phyloP scores from a whole-genome alignment of 2,888 invertebrate species.

The Dioctria rufipes region DNA sequence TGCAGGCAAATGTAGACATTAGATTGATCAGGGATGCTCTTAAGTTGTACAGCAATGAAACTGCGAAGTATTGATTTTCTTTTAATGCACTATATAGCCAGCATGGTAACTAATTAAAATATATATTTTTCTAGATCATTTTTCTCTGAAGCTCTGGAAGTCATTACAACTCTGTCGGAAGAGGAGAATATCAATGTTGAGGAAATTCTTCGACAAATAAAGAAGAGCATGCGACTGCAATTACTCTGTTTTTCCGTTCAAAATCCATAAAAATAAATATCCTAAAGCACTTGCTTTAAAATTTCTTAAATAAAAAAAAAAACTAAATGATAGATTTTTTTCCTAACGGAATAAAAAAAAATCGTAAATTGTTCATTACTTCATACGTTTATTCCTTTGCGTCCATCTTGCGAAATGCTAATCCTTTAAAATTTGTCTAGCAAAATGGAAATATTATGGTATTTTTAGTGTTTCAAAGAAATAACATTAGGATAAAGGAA shows the following conservation, averaged over 20 bases:
- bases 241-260: constrained; percentile 75
- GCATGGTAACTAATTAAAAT: not conserved
- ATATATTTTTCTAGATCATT: constrained; percentile 75
- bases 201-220: constrained; percentile 76
- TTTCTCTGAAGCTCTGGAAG: constrained; percentile 86
- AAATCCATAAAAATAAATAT: constrained; percentile 59
- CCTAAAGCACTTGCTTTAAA: too few relatives aligned
- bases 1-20: constrained; percentile 87
- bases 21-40: constrained; percentile 79
- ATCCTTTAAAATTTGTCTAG: too few relatives aligned
- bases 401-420: too few relatives aligned
- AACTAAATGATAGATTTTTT: too few relatives aligned
- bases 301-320: too few relatives aligned
- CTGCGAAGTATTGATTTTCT: constrained; percentile 74
- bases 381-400: too few relatives aligned
- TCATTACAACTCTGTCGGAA: constrained; percentile 78
- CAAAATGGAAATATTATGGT: too few relatives aligned
- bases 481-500: too few relatives aligned
- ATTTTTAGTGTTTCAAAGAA: too few relatives aligned
- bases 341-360: too few relatives aligned
- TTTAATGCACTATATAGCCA: not conserved
- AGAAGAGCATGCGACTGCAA: constrained; percentile 80
- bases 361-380: too few relatives aligned
- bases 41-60: constrained; percentile 76
- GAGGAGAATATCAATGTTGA: constrained; percentile 78